These are phyloP conservation scores for Microcebus lehilahytsara DNA, from an alignment of 2,113 vertebrate species.

Conservation along the genomic window DNA sequence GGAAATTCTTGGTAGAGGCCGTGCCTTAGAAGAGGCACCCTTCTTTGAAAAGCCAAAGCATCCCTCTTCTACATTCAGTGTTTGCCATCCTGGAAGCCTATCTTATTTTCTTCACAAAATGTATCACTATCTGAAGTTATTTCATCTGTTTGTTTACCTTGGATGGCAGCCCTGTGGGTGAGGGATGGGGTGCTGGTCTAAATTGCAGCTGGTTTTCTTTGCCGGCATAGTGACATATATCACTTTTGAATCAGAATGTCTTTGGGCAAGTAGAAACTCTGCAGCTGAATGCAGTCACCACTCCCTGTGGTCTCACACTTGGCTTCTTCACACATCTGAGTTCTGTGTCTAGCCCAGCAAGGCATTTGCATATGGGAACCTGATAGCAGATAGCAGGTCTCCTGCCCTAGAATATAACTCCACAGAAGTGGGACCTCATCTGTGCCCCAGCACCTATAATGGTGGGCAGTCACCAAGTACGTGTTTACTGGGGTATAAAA, in stretches of 20 bases:
- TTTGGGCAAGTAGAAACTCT: not conserved
- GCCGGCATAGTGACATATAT: not conserved
- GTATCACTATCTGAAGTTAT: not conserved
- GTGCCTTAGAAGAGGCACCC: no score
- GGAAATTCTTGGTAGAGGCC: not conserved
- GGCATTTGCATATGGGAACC: not conserved
- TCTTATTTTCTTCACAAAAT: not conserved
- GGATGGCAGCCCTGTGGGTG: not conserved
- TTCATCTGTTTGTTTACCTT: not conserved
- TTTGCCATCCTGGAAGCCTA: not conserved
- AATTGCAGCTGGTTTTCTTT: not conserved
- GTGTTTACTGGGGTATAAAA: not conserved
- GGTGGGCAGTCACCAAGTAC: not conserved
- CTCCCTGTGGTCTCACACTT: not conserved
- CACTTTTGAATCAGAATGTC: not conserved
- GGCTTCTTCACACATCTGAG: not conserved
- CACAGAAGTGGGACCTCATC: not conserved
- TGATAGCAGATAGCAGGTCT: rapidly evolving
- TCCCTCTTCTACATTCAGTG: not conserved
- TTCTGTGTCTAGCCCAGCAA: not conserved
- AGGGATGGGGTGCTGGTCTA: not conserved
- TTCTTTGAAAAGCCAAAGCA: not conserved
- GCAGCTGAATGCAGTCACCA: not conserved
- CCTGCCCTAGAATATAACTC: not conserved
- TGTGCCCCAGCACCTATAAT: not conserved